Evolutionary conservation across 1,140 invertebrate genomes (phyloP), one percentile per base, ranked within the genome.

Genomic region (Macrotrachela quadricornifera): DNA sequence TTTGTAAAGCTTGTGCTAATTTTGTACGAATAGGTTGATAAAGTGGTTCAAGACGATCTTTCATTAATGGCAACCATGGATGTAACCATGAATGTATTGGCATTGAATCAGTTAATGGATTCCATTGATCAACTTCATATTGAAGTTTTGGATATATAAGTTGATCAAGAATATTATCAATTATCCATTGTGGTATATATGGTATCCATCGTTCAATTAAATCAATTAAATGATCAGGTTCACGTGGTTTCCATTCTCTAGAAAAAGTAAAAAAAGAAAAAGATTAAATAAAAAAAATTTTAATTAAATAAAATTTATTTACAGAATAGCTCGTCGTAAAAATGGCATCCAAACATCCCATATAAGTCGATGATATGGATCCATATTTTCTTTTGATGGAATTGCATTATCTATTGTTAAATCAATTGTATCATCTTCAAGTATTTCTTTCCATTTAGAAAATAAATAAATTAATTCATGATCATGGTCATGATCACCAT

Each of bases 31-130:
- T 85, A n/a, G 48, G 46, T 36, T 46, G 45, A 12, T 46, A 36
- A 43, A n/a, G 37, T 12, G 50, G n/a, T 14, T 49, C 40, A 14
- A 51, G n/a, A 36, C 44, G 11, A n/a, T 48, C 70, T 76, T 79
- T 76, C 66, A 87, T 75, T 18, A 82, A 64, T 10, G 79, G 79
- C 41, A 86, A 73, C 91, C 91, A 99, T 0, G 92, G 92, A 69
- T 92, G 80, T 52, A 95, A 78, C 92, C 92, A 99, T 10, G 79
- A 76, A 69, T 96, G 88, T 57, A 96, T 84, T 2, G 90, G 88
- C 50, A 91, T 77, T 0, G 80, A 82, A 63, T 96, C 91, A 0
- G 80, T 82, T 0, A 90, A 72, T 0, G 92, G 91, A 74, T 96
- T 85, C 92, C 91, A 97, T 42, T 78, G 76, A 43, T 83, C 78